Evolutionary conservation across 2,113 vertebrate species (phyloP).

Genomic region (Leiothrix lutea): DNA sequence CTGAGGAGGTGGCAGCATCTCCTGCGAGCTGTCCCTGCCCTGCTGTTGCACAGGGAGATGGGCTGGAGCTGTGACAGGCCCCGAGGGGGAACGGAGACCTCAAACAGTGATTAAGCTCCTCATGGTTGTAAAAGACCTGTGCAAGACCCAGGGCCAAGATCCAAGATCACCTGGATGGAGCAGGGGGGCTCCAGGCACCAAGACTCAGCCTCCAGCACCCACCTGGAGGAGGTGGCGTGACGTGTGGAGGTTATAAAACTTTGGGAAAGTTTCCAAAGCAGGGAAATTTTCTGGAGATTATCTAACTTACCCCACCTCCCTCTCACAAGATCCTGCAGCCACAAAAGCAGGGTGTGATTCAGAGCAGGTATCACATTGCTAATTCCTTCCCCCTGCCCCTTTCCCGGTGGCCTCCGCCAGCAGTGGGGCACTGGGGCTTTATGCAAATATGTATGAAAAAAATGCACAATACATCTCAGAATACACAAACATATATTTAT

Average conservation of each 20-base stretch:
- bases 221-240: background rate
- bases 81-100: background rate
- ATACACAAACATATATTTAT: background rate
- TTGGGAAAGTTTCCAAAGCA: background rate
- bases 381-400: background rate
- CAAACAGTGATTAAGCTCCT: background rate
- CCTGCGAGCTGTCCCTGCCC: background rate
- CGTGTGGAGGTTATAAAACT: background rate
- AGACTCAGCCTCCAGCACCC: background rate
- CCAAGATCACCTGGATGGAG: background rate
- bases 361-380: background rate
- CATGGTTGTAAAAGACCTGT: background rate
- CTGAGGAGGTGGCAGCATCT: background rate
- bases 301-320: background rate
- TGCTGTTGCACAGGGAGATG: background rate
- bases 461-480: background rate
- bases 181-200: accelerated
- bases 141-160: background rate
- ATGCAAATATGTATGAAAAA: background rate
- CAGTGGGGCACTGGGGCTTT: background rate
- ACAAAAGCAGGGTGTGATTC: background rate
- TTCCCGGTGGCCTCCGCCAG: background rate
- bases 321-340: background rate
- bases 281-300: background rate
- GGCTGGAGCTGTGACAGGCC: background rate